Base-by-base conservation (phyloP, 1,140 invertebrate species). In the Trichonephila clavata region DNA sequence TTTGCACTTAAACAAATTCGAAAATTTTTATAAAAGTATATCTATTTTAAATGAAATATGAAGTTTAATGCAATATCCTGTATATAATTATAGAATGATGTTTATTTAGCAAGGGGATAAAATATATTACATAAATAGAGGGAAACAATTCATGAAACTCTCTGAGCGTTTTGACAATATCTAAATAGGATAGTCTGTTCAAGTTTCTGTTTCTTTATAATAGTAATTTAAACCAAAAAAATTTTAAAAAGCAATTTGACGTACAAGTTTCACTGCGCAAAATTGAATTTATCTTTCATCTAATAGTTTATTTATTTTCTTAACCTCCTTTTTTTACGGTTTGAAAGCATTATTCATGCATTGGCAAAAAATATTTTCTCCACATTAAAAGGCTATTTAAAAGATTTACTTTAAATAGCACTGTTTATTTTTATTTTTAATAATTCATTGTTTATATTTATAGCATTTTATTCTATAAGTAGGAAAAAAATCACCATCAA, bases 281-380 rank as follows among this genome's bases (percentile, higher is more conserved):
- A 86, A 61, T 32, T 61, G 61, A 61, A 86, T 86, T 14, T 86
- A 24, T 16, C 21, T 86, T 32, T 59, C n/a, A 86, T 60, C 13
- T 60, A 86, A 16, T 2, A 18, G 8, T 27, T 59, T 86, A 61
- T 61, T 83, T 50, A 83, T 57, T 86, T 86, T 59, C 27, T 39
- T 77, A 27, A 27, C 59, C 24, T 3, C 59, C 61, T 61, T 18
- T 86, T n/a, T 86, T 86, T 21, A 83, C 80, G 20, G 32, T 86
- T 39, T 59, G 27, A 32, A 20, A 32, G 59, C 27, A 61, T 61
- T 61, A 59, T 61, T 86, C 84, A 63, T 86, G 59, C 24, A 27
- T 86, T 16, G 20, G n/a, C 2, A 84, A 16, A 86, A 86, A 61
- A 86, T 86, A 61, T 21, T 61, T 86, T 24, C 24, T 32, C 24